These are phyloP conservation scores for Myioborus miniatus DNA, from an alignment of 2,797 vertebrate species.

Conservation along the genomic window DNA sequence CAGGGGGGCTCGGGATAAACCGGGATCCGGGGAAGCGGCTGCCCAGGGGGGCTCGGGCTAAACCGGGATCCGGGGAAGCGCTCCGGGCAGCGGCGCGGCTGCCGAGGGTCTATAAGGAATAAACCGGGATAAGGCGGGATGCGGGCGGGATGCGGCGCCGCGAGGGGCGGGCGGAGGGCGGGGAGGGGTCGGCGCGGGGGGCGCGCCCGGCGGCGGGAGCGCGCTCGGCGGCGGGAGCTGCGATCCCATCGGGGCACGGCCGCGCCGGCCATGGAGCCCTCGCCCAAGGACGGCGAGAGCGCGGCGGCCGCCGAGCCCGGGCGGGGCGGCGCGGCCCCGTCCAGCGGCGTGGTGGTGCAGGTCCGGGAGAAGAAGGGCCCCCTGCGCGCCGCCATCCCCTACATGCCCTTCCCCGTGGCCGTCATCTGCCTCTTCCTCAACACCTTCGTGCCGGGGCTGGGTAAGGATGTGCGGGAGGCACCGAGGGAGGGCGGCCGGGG, in stretches of 20 bases:
- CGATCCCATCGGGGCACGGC: not conserved
- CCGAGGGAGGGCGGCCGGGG: not conserved
- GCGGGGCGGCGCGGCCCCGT: constrained; percentile 61
- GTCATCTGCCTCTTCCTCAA: constrained; percentile 96
- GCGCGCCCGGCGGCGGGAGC: not conserved
- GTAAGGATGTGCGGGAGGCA: constrained; percentile 77
- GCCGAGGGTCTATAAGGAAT: too few relatives aligned
- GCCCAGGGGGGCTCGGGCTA: too few relatives aligned
- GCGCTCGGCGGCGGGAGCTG: not conserved
- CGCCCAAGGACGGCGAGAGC: constrained; percentile 72
- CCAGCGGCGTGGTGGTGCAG: constrained; percentile 92
- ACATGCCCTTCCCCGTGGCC: constrained; percentile 95
- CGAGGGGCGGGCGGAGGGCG: not conserved
- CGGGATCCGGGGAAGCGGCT: too few relatives aligned
- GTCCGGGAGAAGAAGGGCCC: constrained; percentile 95
- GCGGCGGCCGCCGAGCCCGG: constrained; percentile 50
- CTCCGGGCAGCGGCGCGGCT: too few relatives aligned
- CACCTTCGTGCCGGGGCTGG: constrained; percentile 96
- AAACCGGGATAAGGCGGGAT: not conserved
- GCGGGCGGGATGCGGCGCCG: not conserved
- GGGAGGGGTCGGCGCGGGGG: not conserved
- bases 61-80: too few relatives aligned
- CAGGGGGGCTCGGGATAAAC: too few relatives aligned
- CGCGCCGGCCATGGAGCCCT: constrained; percentile 66
- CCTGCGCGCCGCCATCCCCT: constrained; percentile 95